Evolutionary conservation across 2,888 invertebrate species (phyloP).

Genomic region (Heliconius erato): DNA sequence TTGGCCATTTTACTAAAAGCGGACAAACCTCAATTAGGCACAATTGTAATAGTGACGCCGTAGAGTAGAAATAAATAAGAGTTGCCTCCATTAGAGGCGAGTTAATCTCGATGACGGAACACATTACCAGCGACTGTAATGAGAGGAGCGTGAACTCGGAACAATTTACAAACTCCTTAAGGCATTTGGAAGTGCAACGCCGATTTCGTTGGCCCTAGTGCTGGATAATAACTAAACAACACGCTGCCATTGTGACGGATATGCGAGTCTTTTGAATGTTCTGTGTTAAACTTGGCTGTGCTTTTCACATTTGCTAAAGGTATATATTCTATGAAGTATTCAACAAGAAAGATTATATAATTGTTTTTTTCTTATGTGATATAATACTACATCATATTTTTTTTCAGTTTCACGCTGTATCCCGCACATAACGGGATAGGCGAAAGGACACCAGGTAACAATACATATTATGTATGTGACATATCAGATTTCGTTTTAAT

Average conservation of each 20-base stretch:
- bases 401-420: no score
- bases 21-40: constrained; percentile 81
- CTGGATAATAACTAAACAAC: constrained; percentile 58
- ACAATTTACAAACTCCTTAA: constrained; percentile 80
- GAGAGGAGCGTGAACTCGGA: constrained; percentile 78
- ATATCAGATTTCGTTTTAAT: no score
- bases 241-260: constrained; percentile 58
- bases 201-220: constrained; percentile 56
- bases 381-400: no score
- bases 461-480: no score
- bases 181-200: constrained; percentile 67
- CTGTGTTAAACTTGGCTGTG: constrained; percentile 35
- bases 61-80: constrained; percentile 77
- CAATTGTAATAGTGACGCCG: constrained; percentile 81
- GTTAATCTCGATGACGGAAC: constrained; percentile 86
- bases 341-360: no score
- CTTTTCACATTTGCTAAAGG: constrained; percentile 2
- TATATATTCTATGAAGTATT: no score
- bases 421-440: no score
- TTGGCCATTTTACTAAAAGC: constrained; percentile 84
- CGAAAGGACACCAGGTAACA: no score
- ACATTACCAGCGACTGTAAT: constrained; percentile 78
- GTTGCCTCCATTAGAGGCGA: constrained; percentile 76
- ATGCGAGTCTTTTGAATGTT: constrained; percentile 51
- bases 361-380: not conserved